These are phyloP conservation scores for Megaceryle torquata DNA, from an alignment of 2,113 vertebrate species.

Conservation along the genomic window DNA sequence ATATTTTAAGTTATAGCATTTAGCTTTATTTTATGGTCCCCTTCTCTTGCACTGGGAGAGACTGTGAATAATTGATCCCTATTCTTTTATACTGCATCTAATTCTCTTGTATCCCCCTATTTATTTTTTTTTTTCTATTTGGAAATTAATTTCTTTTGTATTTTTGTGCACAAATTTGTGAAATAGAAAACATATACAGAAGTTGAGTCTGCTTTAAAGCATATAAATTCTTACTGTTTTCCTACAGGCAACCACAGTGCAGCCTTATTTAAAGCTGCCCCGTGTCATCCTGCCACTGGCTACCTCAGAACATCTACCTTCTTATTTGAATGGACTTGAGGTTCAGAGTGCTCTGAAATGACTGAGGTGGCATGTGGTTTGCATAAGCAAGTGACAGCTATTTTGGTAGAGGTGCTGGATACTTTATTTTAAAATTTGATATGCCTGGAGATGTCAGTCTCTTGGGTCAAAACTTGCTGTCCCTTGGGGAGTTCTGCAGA, in stretches of 20 bases:
- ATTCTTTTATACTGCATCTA: neutral
- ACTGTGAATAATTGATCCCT: rapidly evolving
- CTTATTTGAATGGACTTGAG: neutral
- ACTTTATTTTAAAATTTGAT: neutral
- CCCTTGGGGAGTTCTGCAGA: neutral
- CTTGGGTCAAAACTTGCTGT: neutral
- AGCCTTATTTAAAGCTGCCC: neutral
- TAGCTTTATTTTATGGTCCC: neutral
- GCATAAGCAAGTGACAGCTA: neutral
- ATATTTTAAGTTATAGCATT: neutral
- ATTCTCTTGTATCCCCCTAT: neutral
- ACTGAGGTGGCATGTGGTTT: neutral
- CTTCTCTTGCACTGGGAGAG: neutral
- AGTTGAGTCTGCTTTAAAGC: neutral
- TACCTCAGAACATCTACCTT: neutral
- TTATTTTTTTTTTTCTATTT: neutral
- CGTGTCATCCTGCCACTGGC: neutral
- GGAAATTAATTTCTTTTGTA: neutral
- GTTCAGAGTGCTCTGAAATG: neutral
- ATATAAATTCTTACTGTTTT: neutral
- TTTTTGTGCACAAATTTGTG: neutral
- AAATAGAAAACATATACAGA: neutral
- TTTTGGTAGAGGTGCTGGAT: neutral
- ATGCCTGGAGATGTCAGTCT: neutral
- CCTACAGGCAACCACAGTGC: neutral